phyloP scores from a whole-genome alignment of 2,888 invertebrate genomes.

The Bhutanitis thaidina region DNA sequence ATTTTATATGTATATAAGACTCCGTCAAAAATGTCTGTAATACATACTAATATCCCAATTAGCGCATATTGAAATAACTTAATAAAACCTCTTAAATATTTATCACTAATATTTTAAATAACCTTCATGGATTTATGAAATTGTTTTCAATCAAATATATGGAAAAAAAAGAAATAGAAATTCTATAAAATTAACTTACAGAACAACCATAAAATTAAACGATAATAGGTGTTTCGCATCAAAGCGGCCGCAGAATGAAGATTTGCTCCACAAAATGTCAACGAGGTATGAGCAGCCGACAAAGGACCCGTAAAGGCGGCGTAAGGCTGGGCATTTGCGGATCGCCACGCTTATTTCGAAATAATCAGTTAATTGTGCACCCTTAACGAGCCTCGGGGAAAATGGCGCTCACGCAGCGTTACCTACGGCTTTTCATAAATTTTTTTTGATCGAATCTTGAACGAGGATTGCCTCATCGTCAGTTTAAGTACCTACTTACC shows the following conservation, averaged over 20 bases:
- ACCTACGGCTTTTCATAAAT: constrained; percentile 13
- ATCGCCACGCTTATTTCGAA: constrained; percentile 57
- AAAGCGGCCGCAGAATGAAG: constrained; percentile 75
- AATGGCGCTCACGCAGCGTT: constrained; percentile 28
- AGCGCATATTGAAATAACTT: too few species aligned
- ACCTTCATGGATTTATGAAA: too few species aligned
- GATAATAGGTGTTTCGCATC: constrained; percentile 55
- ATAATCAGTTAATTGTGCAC: constrained; percentile 67
- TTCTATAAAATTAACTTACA: constrained; percentile 39
- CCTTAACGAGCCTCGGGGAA: constrained; percentile 45
- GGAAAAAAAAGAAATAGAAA: constrained; percentile 18
- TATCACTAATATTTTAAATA: too few species aligned
- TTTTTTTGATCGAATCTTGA: not conserved
- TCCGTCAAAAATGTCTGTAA: too few species aligned
- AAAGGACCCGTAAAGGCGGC: constrained; percentile 45
- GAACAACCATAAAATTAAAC: constrained; percentile 63
- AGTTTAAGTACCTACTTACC: not conserved
- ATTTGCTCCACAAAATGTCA: constrained; percentile 78
- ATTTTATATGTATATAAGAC: too few species aligned
- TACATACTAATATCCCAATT: too few species aligned
- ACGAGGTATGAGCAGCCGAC: constrained; percentile 57
- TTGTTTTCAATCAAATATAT: not conserved
- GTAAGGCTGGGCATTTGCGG: constrained; percentile 47
- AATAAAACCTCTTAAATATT: too few species aligned
- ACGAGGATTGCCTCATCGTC: not conserved